Evolutionary conservation across 2,888 invertebrate species (phyloP).

Genomic region (Scaptomyza tumidula): DNA sequence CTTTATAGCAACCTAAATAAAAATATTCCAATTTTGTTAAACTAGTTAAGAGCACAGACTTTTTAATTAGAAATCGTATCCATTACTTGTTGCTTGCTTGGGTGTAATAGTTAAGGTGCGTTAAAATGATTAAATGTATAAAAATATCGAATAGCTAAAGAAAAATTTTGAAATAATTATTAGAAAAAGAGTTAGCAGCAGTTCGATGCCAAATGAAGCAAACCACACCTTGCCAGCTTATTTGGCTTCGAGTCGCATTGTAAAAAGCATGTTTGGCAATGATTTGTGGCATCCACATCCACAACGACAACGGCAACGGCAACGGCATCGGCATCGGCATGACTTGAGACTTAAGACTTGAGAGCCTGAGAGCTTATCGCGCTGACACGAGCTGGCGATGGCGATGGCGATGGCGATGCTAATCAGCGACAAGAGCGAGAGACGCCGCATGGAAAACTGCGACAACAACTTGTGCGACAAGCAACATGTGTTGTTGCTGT

Average conservation of each 20-base stretch:
- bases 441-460: conserved; percentile 13
- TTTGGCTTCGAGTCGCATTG: conserved; percentile 41
- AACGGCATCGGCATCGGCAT: conserved; percentile 19
- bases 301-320: conserved; percentile 19
- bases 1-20: too few species aligned
- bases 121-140: neutral
- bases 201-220: conserved; percentile 16
- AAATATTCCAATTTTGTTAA: too few species aligned
- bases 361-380: conserved; percentile 56
- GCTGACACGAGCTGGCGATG: conserved; percentile 60
- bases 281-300: conserved; percentile 69
- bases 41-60: too few species aligned
- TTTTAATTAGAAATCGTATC: too few species aligned
- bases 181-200: conserved; percentile 1
- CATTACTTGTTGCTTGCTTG: neutral
- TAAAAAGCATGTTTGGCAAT: conserved; percentile 73
- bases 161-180: conserved; percentile 5
- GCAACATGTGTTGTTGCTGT: conserved; percentile 59
- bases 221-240: conserved; percentile 44
- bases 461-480: conserved; percentile 54
- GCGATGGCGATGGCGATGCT: conserved; percentile 62
- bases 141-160: neutral
- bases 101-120: neutral
- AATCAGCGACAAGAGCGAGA: conserved; percentile 59
- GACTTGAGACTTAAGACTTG: conserved; percentile 9